Evolutionary conservation across 2,113 vertebrate species (phyloP).

Genomic region (Sceloporus tristichus): DNA sequence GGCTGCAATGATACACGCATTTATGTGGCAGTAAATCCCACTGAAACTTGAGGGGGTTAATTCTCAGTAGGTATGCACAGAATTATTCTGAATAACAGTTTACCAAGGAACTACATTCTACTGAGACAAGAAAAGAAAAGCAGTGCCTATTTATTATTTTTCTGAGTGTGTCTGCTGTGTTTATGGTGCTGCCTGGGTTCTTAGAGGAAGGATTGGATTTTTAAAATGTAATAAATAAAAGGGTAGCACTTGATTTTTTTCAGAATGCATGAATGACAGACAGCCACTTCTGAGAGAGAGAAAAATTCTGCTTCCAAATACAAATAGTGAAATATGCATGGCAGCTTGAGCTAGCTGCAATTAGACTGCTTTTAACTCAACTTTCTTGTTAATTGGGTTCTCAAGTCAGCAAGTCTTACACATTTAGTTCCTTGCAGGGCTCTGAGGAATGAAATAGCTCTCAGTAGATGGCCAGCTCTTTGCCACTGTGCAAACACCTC

Average conservation of each 20-base stretch:
- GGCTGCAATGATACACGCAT: no score
- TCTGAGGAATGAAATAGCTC: background rate
- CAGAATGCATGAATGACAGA: background rate
- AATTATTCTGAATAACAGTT: background rate
- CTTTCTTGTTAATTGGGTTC: constrained; percentile 9
- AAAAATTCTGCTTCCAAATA: background rate
- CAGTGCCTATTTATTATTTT: background rate
- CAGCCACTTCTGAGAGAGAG: background rate
- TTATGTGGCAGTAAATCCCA: background rate
- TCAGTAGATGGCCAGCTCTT: background rate
- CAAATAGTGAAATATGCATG: background rate
- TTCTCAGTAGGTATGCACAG: no score
- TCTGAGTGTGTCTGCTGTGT: background rate
- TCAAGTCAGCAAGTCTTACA: background rate
- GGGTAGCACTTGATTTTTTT: background rate
- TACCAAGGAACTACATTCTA: background rate
- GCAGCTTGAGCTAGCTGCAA: background rate
- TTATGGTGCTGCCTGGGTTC: background rate
- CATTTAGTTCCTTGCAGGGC: background rate
- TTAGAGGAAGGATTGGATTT: background rate
- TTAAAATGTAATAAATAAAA: background rate
- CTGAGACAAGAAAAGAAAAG: background rate
- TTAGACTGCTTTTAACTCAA: background rate
- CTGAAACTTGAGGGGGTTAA: background rate
- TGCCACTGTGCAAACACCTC: background rate